A percentile compares a stretch with the other conserved stretches of the same genome.
Evolutionary conservation across 2,797 vertebrate genomes (phyloP).

Genomic region (Eulemur coronatus): DNA sequence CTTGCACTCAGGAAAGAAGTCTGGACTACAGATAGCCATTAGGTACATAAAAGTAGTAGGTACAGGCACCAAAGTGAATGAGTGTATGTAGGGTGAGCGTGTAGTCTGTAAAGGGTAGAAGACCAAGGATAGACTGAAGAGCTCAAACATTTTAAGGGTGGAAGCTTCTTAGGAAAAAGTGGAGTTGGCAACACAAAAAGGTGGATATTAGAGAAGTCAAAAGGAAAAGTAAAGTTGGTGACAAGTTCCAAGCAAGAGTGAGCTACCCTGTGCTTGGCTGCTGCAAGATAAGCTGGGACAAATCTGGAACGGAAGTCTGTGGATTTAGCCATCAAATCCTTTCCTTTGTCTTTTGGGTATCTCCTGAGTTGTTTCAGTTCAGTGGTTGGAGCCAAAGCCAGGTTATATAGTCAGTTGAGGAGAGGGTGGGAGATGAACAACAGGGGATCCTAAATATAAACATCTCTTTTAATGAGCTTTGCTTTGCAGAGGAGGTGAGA

Average conservation of each 20-base stretch:
- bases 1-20: background rate
- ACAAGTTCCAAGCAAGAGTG: background rate
- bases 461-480: background rate
- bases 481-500: background rate
- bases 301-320: background rate
- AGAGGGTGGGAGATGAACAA: background rate
- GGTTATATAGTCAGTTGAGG: background rate
- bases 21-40: background rate
- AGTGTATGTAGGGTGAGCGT: background rate
- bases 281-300: background rate
- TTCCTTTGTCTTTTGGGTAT: background rate
- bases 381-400: background rate
- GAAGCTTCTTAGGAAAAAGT: background rate
- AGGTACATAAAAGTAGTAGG: background rate
- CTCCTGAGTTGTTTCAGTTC: background rate
- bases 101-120: background rate
- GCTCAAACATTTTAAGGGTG: background rate
- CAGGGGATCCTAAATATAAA: too few relatives aligned
- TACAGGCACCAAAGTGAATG: too few relatives aligned
- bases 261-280: background rate
- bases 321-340: background rate
- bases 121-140: background rate
- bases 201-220: background rate
- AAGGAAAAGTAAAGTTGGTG: background rate
- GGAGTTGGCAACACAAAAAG: background rate